These are phyloP conservation scores for Alligator mississippiensis DNA, from an alignment of 2,113 vertebrate genomes.

Conservation along the genomic window DNA sequence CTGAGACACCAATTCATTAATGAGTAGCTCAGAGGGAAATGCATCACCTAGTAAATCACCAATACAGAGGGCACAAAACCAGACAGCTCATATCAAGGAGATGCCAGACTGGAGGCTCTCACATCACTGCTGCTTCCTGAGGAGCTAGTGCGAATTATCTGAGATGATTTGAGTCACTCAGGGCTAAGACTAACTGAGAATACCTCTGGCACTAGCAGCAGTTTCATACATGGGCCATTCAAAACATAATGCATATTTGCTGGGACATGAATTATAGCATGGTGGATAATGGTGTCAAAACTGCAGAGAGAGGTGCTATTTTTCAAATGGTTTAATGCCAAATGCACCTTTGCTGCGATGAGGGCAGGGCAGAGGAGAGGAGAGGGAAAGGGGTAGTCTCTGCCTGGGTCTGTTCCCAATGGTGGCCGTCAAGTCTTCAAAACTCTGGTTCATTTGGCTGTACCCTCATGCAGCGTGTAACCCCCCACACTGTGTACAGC, in stretches of 20 bases:
- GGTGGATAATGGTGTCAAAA: neutral
- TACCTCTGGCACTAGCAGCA: neutral
- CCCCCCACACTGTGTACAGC: neutral
- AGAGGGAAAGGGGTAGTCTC: neutral
- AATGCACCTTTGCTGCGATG: neutral
- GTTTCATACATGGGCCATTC: neutral
- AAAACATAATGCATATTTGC: neutral
- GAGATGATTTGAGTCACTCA: neutral
- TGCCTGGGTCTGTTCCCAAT: neutral
- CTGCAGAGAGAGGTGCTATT: neutral
- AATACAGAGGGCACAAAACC: neutral
- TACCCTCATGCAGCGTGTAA: neutral
- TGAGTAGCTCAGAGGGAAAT: neutral
- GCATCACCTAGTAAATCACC: neutral
- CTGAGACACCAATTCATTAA: fast-evolving
- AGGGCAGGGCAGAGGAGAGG: neutral
- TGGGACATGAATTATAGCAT: neutral
- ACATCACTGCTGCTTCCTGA: neutral
- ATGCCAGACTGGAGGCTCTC: fast-evolving
- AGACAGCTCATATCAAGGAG: neutral
- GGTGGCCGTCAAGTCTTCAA: neutral
- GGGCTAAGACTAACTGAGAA: neutral
- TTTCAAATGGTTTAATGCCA: neutral
- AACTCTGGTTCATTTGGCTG: neutral
- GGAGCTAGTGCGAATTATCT: neutral